Evolutionary conservation across 1,140 invertebrate species (phyloP).

Genomic region (Atta colombica): DNA sequence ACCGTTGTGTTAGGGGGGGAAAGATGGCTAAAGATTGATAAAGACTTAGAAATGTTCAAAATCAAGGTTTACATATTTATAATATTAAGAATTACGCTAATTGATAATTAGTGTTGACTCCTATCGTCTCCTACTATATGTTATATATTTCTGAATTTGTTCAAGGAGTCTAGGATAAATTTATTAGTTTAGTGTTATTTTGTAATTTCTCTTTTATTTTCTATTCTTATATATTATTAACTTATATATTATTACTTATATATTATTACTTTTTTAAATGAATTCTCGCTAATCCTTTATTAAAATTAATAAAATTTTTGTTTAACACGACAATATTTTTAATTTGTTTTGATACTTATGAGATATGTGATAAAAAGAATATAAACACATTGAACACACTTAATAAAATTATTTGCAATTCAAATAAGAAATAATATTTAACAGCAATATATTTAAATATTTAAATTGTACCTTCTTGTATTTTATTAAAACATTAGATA

Average conservation of each 20-base stretch:
- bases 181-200: no score
- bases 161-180: no score
- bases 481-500: neutral
- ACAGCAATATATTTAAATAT: neutral
- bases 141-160: no score
- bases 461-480: neutral
- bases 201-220: neutral
- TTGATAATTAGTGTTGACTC: no score
- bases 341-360: neutral
- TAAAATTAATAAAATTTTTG: neutral
- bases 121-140: no score
- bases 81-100: no score
- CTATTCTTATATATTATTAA: neutral
- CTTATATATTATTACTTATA: neutral
- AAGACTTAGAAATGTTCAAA: no score
- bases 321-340: neutral
- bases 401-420: slow-evolving; percentile 15
- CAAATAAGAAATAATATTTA: neutral
- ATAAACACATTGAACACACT: neutral
- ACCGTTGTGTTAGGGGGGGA: no score
- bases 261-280: neutral
- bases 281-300: neutral
- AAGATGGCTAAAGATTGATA: no score
- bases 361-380: neutral
- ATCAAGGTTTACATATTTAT: no score